Evolutionary conservation across 2,888 invertebrate species (phyloP), one percentile per base, ranked within the genome.

Genomic region (Nymphalis c-album): DNA sequence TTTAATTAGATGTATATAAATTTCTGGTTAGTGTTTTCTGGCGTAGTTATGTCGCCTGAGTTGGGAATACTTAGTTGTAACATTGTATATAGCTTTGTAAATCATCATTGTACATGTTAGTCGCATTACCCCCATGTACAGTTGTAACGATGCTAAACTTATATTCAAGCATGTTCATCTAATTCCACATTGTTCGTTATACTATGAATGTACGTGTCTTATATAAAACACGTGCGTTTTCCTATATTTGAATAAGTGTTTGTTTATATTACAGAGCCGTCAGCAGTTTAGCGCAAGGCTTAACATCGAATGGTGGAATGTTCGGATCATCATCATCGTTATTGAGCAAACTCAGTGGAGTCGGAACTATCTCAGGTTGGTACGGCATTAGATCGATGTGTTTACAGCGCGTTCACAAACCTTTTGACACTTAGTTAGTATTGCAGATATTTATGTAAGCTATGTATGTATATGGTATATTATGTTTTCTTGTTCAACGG

Each of bases 301-400:
- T 95, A 70, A 94, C 94, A 51, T 94, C 95, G 60, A 95, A 95
- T 78, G 76, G 77, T 48, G 94, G 95, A 71, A 95, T 96, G 91
- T 96, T 96, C 85, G 96, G 96, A 72, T 95, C 96, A 18, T 95
- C 95, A 75, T 94, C 97, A 68, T 97, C 92, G 76, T 82, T 93
- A 78, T 85, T 93, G 79, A 93, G 91, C 86, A 93, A 93, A 83
- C 85, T 93, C 70, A 88, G 92, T 77, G 92, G 92, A 77, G 92
- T 92, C 74, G 90, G 91, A 75, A 85, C 89, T 74, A 92, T 93
- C 84, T 91, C 92, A 88, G 93, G 93, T 90, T 80, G 80, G 87
- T 88, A 82, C 76, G 72, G 72, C 70, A 58, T 69, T 68, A 71
- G 62, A 71, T 72, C 68, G 72, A 73, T 71, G 62, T 73, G 64